These are phyloP conservation scores for Accipiter virgatus DNA, from an alignment of 2,113 vertebrate genomes.

Conservation along the genomic window DNA sequence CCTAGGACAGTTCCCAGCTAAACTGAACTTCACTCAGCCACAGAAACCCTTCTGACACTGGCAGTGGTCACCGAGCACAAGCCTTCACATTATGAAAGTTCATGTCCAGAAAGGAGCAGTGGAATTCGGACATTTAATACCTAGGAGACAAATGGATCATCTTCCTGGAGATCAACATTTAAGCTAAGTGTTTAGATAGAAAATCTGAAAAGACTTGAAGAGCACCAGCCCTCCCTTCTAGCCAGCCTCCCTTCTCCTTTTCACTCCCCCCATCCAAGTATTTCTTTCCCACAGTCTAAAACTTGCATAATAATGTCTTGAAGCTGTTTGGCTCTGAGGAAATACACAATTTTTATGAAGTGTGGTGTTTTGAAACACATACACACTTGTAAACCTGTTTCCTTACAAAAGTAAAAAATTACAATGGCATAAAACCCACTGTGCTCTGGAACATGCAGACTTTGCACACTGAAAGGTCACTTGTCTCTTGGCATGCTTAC, in stretches of 20 bases:
- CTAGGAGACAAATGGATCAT: background rate
- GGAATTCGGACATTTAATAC: background rate
- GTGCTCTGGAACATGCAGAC: background rate
- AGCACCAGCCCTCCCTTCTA: background rate
- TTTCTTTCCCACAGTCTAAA: background rate
- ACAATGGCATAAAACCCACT: background rate
- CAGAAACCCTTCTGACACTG: background rate
- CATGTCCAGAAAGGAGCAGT: background rate
- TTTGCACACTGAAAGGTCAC: background rate
- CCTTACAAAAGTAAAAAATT: background rate
- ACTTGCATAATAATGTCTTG: background rate
- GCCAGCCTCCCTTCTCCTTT: background rate
- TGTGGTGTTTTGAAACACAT: background rate
- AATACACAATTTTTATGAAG: background rate
- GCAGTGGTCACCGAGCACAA: background rate
- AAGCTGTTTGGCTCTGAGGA: background rate
- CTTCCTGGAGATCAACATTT: background rate
- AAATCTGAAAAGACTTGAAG: background rate
- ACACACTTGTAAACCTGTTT: background rate
- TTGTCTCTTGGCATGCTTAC: background rate
- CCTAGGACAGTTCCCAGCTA: background rate
- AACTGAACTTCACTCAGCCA: background rate
- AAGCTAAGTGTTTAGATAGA: background rate
- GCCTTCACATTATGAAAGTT: background rate
- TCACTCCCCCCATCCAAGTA: background rate